Base-by-base conservation (phyloP, 1,140 invertebrate genomes). In the Brachystomella parvula region DNA sequence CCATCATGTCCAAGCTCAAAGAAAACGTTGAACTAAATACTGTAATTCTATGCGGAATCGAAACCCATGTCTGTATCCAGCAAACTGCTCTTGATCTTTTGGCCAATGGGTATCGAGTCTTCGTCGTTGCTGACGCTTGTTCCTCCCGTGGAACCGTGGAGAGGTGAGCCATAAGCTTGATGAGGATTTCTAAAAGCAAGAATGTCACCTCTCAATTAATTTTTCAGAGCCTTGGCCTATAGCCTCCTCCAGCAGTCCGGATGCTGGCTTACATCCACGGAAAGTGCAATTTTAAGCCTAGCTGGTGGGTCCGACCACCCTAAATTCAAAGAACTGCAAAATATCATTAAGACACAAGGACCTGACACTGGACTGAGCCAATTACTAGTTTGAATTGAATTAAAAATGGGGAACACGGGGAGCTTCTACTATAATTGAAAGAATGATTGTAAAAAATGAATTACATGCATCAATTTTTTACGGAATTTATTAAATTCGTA, bases 41-140 rank as follows among this genome's bases (percentile, higher is more conserved):
- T 19, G 75, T 87, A 35, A 73, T 87, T 33, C 69, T 87, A 0
- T 86, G 84, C 77, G 86, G 86, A 3, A 87, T 87, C 69, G 86
- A 87, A 75, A 78, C 83, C 3, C 86, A 87, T 75, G 86, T 83
- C 3, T 87, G 86, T 75, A 79, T 87, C 2, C 82, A 83, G 69
- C 81, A 83, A 67, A 86, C 84, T 33, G 79, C 80, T 1, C 71
- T 86, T n/a, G 81, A 84, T 74, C 75, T 86, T 2, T 64, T 84
- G 9, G 80, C 83, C 15, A 29, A 39, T 24, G 69, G 81, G 3
- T 81, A 78, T 71, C 77, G 84, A 74, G 85, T 87, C 3, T 84
- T 87, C 76, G 77, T 87, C 32, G 77, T 87, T 59, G 84, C 82
- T 2, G 86, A 87, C 77, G 84, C 80, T 1, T 81, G 81, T 64